Base-by-base conservation (phyloP, 2,113 vertebrate species). In the Takifugu bimaculatus region DNA sequence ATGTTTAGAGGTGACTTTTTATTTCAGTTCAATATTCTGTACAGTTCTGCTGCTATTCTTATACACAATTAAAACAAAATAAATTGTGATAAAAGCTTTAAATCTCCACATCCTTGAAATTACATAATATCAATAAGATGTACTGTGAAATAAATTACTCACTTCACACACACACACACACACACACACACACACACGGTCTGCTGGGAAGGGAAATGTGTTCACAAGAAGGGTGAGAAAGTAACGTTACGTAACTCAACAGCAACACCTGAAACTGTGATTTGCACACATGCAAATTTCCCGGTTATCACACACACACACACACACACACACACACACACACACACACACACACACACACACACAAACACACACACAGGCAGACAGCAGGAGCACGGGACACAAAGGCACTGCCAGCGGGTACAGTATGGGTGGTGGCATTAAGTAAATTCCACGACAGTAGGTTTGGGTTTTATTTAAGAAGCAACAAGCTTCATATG, bases 401-500 rank as follows among this genome's bases (percentile, higher is more conserved):
- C 88, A 83, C 81, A 74, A 91, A 92, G 89, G 89, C 90, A 91
- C 88, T 89, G 88, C 81, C 83, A 87, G 86, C 80, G 78, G 81
- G 70, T 78, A 86, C 60, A 78, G 76, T 54, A 68, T 43, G 61
- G 72, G 68, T 70, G 73, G 64, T 67, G 66, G 53, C 0, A 6
- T 28, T 28, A 20, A 45, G 29, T 35, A 13, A 4, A 35, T 47
- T 47, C 11, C 10, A 9, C 12, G 13, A n/a, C n/a, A 48, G n/a
- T 4, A 57, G 6, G 55, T 35, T 5, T 54, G 50, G 45, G 25
- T 58, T 20, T 64, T 4, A 66, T 44, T 44, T 39, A 49, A 71
- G 51, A 61, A 42, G 44, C 68, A 50, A 57, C 6, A 2, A 70
- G 60, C 70, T 64, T 78, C 65, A 64, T 51, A 53, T 50, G 68